Base-by-base conservation (phyloP, 2,797 vertebrate species). In the Acrocephalus scirpaceus region DNA sequence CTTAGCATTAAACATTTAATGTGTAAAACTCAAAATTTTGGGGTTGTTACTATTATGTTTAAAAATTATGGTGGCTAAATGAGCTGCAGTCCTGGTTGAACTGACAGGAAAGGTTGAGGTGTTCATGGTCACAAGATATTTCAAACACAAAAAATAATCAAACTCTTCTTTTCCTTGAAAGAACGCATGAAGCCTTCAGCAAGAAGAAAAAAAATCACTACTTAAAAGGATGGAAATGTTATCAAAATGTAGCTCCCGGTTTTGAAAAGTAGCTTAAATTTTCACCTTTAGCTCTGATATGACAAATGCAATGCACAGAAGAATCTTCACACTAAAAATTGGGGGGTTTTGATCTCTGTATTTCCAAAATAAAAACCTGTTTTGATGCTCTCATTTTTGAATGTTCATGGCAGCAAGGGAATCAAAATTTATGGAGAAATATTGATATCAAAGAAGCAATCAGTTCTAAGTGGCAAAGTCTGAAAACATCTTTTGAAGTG, bases 301-400 rank as follows among this genome's bases (percentile, higher is more conserved):
- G 2, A 50, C 14, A 67, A 91, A 78, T 16, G 9, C 13, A 56
- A 76, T 0, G 1, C 12, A 29, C 1, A n/a, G 38, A 81, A 58
- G 23, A 80, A 79, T 19, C 22, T 67, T 91, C 42, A 67, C 70
- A 47, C 16, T 34, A 58, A 82, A 56, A 48, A 29, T 5, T 0
- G 1, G n/a, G 10, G 0, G 0, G 0, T 61, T 85, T 36, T 30
- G 6, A 15, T 48, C 13, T 50, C 40, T 27, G 5, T 16, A 30
- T 51, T 92, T 83, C 42, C 44, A 71, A 86, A 92, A 14, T 13
- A 44, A 88, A 88, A 67, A 38, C 38, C 10, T 8, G 7, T 71
- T 57, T 75, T 57, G 36, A 72, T 0, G 0, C 7, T 67, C 81
- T 90, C 25, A 44, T 72, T 88, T 70, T 69, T 65, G 42, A 66